These are phyloP conservation scores for human DNA, from an alignment of 2,113 vertebrate species.

Conservation along the genomic window GRCh38 chr19:34439001-34439500, in stretches of 20 bases:
- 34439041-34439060: too few relatives aligned
- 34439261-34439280: neutral
- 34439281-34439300: neutral
- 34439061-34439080: too few relatives aligned
- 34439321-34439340: slow-evolving; percentile 23
- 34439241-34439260: slow-evolving; percentile 20
- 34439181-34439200: too few relatives aligned
- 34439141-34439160: too few relatives aligned
- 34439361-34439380: neutral
- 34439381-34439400: neutral
- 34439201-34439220: too few relatives aligned
- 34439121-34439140: too few relatives aligned
- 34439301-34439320: slow-evolving; percentile 37
- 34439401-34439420: neutral
- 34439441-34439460: neutral
- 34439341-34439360: neutral
- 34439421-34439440: neutral
- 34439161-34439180: too few relatives aligned
- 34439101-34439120: too few relatives aligned
- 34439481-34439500: neutral
- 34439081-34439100: too few relatives aligned
- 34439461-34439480: neutral
- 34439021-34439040: too few relatives aligned
- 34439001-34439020: too few relatives aligned
- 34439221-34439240: neutral